phyloP scores from a whole-genome alignment of 2,888 invertebrate species.

The Drosophila tanythrix region DNA sequence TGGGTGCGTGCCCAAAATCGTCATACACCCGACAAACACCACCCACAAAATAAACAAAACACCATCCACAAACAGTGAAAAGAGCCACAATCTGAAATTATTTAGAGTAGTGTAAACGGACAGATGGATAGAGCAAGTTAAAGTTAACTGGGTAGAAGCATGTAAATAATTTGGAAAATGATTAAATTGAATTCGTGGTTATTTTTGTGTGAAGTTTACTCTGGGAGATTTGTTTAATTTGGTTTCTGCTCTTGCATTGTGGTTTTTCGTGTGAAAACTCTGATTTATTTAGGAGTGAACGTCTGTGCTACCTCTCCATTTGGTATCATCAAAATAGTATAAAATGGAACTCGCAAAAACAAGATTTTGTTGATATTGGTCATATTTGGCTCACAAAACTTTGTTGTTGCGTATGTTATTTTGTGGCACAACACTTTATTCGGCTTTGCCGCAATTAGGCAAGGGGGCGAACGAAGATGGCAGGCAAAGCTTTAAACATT shows the following conservation, averaged over 20 bases:
- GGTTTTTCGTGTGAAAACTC: neutral
- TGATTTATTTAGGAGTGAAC: neutral
- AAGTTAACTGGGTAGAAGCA: neutral
- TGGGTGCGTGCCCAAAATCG: conserved; percentile 64
- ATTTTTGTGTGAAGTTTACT: neutral
- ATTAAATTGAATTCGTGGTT: neutral
- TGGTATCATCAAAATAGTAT: neutral
- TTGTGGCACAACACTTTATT: conserved; percentile 23
- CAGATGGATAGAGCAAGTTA: neutral
- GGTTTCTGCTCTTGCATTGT: neutral
- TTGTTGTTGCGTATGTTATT: conserved; percentile 1
- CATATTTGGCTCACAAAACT: conserved; percentile 8
- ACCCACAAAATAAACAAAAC: conserved; percentile 24
- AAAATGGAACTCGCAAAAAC: neutral
- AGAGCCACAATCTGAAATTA: conserved; percentile 20
- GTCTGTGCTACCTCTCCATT: neutral
- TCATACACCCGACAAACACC: conserved; percentile 17
- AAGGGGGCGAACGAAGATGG: neutral
- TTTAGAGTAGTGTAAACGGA: neutral
- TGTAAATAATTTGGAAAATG: conserved; percentile 16
- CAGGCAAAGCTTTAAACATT: conserved; percentile 40
- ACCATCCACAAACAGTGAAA: conserved; percentile 11
- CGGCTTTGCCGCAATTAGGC: conserved; percentile 54
- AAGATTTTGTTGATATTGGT: neutral
- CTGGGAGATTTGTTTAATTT: neutral